Base-by-base conservation (phyloP, 2,113 vertebrate genomes). In the Pteruthius melanotis region DNA sequence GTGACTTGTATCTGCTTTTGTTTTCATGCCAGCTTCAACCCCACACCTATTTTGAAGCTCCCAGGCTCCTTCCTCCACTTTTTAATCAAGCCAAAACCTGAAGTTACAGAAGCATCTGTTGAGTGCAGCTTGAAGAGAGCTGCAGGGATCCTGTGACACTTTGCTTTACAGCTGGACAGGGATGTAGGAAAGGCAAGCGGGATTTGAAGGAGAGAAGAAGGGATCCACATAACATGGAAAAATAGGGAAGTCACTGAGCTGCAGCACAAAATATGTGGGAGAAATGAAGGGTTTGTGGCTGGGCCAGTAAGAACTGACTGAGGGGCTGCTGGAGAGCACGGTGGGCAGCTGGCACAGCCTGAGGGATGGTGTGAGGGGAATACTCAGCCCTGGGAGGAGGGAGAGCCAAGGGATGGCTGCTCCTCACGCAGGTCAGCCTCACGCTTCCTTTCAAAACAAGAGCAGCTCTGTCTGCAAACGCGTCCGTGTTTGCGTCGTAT, bases 11-110 rank as follows among this genome's bases (percentile, higher is more conserved):
- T 70, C 52, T 90, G 91, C 83, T 89, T 91, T 88, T 96, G 86
- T 94, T 90, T 97, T 77, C 69, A 52, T 78, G 90, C 93, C 92
- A 94, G 56, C 64, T 89, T 86, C 54, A 86, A 69, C 79, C 76
- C 78, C 76, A 83, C 76, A 81, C 72, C 68, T 86, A 60, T 81
- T 90, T 61, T 52, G 63, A 50, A 93, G 86, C 64, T 85, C 85
- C 4, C 76, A 50, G 83, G 65, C 49, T 77, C 57, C 87, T 93
- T 93, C 96, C 94, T 90, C 47, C 54, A 61, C 76, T 87, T 93
- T 91, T 70, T 31, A 40, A 26, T 52, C 40, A 16, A 59, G 70
- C 87, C 94, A 90, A 56, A 66, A 53, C 2, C 26, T 42, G 50
- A 53, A 57, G 75, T 45, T 80, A 24, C 59, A 22, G 80, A 18